Evolutionary conservation across 2,888 invertebrate species (phyloP), one percentile per base, ranked within the genome.

Genomic region (Tenthredo distinguenda): DNA sequence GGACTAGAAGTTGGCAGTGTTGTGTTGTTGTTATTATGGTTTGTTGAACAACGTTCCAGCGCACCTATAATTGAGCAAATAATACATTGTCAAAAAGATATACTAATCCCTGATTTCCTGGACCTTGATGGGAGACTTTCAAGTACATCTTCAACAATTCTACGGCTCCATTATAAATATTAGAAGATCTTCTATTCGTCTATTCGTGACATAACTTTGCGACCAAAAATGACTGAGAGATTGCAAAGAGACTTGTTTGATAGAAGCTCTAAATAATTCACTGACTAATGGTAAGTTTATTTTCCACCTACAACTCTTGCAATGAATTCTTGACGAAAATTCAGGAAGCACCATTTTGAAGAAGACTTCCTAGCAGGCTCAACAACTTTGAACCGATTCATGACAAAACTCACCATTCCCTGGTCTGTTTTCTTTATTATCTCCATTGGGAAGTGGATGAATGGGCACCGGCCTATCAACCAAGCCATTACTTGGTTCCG

Each of bases 381-480:
- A n/a, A 21, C 40, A 71, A 71, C 71, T 71, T 71, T 71, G 9
- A 37, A 71, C 74, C n/a, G n/a, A 37, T 71, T 40, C 6, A 37
- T 26, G 40, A 81, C 15, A 86, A 18, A n/a, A 47, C 88, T 89
- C 77, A 91, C 91, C 91, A 86, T 92, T 92, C 90, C 94, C 93
- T 47, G 94, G 94, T 87, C 93, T 92, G 88, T 94, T 94, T 88
- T 94, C 94, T 88, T 94, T 94, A 87, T 94, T 94, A 87, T 93
- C 93, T 62, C 92, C 92, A 86, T 86, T 92, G 62, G 93, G 93
- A 85, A 92, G 85, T 34, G 92, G 90, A 84, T 90, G 82, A 81
- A 94, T 90, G 2, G 96, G 94, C 87, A 95, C 95, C 3, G 96
- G 96, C 88, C 96, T 94, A 89, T 96, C 96, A 10, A 96, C 96